Evolutionary conservation across 2,888 invertebrate genomes (phyloP).

Genomic region (Dendrolimus pini): DNA sequence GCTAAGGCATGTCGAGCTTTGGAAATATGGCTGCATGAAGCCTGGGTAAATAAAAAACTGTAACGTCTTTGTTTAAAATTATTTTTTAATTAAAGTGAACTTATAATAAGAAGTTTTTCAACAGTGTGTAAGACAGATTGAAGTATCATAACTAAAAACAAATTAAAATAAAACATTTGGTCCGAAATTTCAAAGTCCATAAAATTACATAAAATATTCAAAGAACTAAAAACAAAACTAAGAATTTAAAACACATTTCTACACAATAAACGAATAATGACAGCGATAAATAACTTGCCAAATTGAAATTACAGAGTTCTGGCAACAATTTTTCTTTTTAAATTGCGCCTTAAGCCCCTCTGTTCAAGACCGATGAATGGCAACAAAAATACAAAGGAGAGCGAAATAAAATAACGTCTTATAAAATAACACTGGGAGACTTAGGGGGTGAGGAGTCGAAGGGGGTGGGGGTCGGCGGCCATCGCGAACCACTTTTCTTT

Average conservation of each 20-base stretch:
- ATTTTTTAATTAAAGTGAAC: too few species aligned
- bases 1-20: too few species aligned
- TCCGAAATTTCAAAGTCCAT: too few species aligned
- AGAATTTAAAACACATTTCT: not conserved
- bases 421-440: conserved; percentile 38
- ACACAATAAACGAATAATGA: not conserved
- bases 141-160: too few species aligned
- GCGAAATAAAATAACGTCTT: conserved; percentile 56
- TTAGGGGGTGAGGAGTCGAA: conserved; percentile 11
- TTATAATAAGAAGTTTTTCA: too few species aligned
- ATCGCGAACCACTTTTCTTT: conserved; percentile 58
- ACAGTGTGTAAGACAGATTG: too few species aligned
- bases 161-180: too few species aligned
- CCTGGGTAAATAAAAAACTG: too few species aligned
- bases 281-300: not conserved
- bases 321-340: not conserved
- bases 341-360: not conserved
- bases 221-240: not conserved
- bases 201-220: not conserved
- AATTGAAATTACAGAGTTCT: not conserved
- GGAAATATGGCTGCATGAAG: too few species aligned
- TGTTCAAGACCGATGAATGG: not conserved
- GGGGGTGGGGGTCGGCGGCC: conserved; percentile 27
- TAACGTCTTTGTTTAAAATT: too few species aligned
- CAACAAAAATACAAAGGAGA: conserved; percentile 52